Conservation (phyloP, 2,113 vertebrate genomes). For the Pangasianodon hypophthalmus region DNA sequence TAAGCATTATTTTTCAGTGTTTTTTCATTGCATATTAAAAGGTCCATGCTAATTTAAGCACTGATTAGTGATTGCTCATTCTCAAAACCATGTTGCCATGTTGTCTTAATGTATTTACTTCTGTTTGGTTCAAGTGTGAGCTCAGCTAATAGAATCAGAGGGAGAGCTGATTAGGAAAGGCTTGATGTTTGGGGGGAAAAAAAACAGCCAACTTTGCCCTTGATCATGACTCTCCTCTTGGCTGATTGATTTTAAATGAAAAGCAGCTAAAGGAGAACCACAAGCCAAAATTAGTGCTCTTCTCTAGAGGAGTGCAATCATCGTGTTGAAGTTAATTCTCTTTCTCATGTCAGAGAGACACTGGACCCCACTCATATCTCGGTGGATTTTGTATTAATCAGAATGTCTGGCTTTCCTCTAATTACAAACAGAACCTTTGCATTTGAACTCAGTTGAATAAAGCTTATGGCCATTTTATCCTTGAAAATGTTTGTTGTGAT, state of each 20-base stretch:
- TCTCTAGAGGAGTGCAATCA: slow-evolving; percentile 2
- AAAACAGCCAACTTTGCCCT: not conserved
- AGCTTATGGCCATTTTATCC: not conserved
- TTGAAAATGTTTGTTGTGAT: not conserved
- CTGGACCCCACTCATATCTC: not conserved
- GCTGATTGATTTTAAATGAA: not conserved
- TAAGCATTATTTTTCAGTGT: not conserved
- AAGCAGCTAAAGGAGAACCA: not conserved
- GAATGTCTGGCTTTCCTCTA: not conserved
- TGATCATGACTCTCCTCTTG: not conserved
- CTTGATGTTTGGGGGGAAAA: not conserved
- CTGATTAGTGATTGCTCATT: not conserved
- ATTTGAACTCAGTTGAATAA: not conserved
- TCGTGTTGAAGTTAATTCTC: not conserved
- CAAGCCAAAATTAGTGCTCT: not conserved
- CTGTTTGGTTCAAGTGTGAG: not conserved
- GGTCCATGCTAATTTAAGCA: not conserved
- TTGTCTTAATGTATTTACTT: not conserved
- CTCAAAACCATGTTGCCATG: not conserved
- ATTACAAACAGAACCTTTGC: not conserved
- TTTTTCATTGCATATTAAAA: not conserved
- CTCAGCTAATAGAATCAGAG: slow-evolving; percentile 1
- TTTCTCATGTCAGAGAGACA: not conserved
- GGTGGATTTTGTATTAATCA: not conserved
- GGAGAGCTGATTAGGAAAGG: not conserved